Evolutionary conservation across 92 coral and sea anemone genomes (phyloP), one percentile per base, ranked within the genome.

Genomic region (Chrysogorgia sp.): DNA sequence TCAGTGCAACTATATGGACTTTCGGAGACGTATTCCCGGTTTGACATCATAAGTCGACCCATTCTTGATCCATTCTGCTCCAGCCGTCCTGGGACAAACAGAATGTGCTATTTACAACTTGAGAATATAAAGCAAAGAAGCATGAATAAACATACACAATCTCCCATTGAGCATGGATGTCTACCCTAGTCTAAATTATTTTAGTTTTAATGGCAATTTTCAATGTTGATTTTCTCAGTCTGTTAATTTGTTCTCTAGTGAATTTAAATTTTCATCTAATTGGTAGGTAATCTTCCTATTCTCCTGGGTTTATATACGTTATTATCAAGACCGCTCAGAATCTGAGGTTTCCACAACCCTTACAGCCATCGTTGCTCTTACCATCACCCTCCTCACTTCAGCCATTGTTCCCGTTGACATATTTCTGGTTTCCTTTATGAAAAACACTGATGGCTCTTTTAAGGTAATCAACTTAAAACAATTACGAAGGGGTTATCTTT

Each of bases 391-490:
- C 60, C 58, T 94, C 28, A 91, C 98, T 8, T 87, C 91, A 34
- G 98, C 98, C 1, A 74, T 94, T 63, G 98, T 94, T 26, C 98
- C 98, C 40, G 90, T 94, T 29, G 98, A 94, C 75, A 90, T 94
- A 26, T 94, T 94, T 47, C 77, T 94, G 15, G 98, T 91, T 10
- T 94, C 98, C 0, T 94, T 83, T 63, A 91, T 94, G 96, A 94
- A 94, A 77, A 91, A 87, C 53, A 57, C 77, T 34, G 89, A 94
- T 79, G 98, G 98, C 22, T 69, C 92, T 3, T 94, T 96, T 91
- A 94, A 94, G 96, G 98, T 94, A 47, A 37, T 12, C 5, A 47
- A 47, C 53, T 47, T 7, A n/a, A 37, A 4, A 5, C 43, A 37
- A 37, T 37, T 37, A 37, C 43, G 12, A n/a, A n/a, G n/a, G n/a